phyloP scores from a whole-genome alignment of 2,888 invertebrate species.

The Sicus ferrugineus region DNA sequence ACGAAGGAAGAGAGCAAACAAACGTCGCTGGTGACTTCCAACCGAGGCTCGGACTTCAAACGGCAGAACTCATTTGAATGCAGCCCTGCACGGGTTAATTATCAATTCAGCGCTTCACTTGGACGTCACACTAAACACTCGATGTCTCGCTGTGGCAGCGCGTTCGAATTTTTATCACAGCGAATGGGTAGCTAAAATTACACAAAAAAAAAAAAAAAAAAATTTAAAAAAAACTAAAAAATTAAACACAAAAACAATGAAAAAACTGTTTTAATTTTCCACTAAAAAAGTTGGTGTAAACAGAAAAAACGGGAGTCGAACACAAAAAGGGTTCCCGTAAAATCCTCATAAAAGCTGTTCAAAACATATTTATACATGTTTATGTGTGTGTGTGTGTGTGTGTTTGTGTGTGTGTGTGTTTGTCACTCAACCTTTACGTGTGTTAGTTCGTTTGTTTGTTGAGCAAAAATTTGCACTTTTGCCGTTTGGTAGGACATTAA shows the following conservation, averaged over 20 bases:
- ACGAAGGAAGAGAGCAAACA: too few species aligned
- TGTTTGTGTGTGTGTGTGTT: conserved; percentile 10
- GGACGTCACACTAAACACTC: conserved; percentile 11
- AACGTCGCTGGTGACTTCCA: too few species aligned
- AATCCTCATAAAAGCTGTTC: conserved; percentile 29
- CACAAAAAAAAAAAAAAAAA: neutral
- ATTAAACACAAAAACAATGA: neutral
- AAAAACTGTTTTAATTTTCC: conserved; percentile 14
- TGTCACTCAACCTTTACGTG: too few species aligned
- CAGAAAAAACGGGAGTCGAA: neutral
- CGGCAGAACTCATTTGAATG: neutral
- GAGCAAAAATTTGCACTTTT: conserved; percentile 27
- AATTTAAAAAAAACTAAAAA: neutral
- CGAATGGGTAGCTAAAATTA: neutral
- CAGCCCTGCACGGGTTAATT: conserved; percentile 31
- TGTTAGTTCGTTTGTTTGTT: neutral
- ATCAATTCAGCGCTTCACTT: conserved; percentile 36
- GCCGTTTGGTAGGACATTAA: conserved; percentile 30
- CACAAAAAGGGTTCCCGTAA: conserved; percentile 21
- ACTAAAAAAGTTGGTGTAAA: conserved; percentile 1
- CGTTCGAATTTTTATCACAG: neutral
- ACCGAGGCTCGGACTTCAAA: conserved; percentile 19
- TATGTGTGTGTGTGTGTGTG: neutral
- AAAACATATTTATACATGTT: neutral
- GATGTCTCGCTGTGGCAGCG: neutral